A percentile compares a stretch with the other conserved stretches of the same genome.
Evolutionary conservation across 2,113 vertebrate genomes (phyloP).

Genomic region (Porphyrio hochstetteri): DNA sequence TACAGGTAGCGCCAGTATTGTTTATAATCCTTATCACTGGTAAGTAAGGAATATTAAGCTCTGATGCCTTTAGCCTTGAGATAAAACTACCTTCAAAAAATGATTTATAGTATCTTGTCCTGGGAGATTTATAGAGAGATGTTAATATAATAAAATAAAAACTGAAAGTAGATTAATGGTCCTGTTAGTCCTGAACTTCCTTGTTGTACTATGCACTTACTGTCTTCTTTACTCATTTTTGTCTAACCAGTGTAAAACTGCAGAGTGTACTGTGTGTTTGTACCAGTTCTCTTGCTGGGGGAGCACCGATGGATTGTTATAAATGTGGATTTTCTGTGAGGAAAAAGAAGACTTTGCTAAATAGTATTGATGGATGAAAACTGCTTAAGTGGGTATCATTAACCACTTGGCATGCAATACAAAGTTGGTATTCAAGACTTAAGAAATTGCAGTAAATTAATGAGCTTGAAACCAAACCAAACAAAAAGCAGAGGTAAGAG

Average conservation of each 20-base stretch:
- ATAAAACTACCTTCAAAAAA: conserved; percentile 33
- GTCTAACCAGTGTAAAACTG: not conserved
- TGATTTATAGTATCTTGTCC: conserved; percentile 29
- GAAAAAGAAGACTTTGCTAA: not conserved
- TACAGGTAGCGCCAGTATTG: not conserved
- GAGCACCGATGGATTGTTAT: not conserved
- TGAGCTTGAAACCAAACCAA: not conserved
- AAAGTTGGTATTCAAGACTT: not conserved
- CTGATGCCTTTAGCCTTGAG: conserved; percentile 1
- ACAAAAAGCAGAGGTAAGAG: not conserved
- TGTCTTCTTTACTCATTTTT: conserved; percentile 1
- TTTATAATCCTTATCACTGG: conserved; percentile 35
- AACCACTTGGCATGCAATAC: not conserved
- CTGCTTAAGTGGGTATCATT: not conserved
- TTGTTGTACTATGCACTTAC: not conserved
- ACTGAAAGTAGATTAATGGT: conserved; percentile 23
- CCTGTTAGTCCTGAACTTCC: not conserved
- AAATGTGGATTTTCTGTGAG: not conserved
- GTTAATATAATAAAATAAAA: conserved; percentile 54
- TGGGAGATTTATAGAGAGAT: conserved; percentile 19
- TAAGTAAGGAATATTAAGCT: conserved; percentile 39
- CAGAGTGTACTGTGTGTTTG: not conserved
- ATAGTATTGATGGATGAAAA: not conserved
- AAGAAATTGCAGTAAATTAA: not conserved
- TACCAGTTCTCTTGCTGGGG: not conserved